These are phyloP conservation scores for Lepilemur ruficaudatus DNA, from an alignment of 2,797 vertebrate species.

Conservation along the genomic window DNA sequence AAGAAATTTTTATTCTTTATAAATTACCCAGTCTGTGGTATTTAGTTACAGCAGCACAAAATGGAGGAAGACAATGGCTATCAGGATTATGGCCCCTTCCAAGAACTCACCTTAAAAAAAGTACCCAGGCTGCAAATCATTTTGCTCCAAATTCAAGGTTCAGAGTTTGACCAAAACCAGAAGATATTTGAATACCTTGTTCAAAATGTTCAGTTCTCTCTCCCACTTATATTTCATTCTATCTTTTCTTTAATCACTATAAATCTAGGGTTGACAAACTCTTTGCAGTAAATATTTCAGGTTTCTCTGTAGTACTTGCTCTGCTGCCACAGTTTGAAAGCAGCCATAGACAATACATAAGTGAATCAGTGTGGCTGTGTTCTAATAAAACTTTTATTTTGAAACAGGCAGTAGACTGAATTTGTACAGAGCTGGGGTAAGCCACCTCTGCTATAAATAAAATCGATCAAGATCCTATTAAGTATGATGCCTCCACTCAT, in stretches of 20 bases:
- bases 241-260: not conserved
- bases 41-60: not conserved
- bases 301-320: not conserved
- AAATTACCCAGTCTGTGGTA: not conserved
- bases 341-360: not conserved
- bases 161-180: slow-evolving; percentile 17
- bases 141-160: slow-evolving; percentile 34
- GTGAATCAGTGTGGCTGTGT: not conserved
- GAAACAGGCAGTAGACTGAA: not conserved
- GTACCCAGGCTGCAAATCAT: not conserved
- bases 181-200: slow-evolving; percentile 5
- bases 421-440: not conserved
- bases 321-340: not conserved
- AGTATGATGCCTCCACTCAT: not conserved
- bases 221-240: not conserved
- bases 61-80: not conserved
- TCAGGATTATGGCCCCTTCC: not conserved
- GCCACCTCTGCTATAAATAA: not conserved
- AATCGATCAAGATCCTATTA: not conserved
- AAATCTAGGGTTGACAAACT: not conserved
- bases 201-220: not conserved
- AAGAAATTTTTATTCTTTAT: not conserved
- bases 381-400: slow-evolving; percentile 41
- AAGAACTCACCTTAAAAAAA: not conserved
- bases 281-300: not conserved